Base-by-base conservation (phyloP, 2,888 invertebrate species). In the Apocheima hispidaria region DNA sequence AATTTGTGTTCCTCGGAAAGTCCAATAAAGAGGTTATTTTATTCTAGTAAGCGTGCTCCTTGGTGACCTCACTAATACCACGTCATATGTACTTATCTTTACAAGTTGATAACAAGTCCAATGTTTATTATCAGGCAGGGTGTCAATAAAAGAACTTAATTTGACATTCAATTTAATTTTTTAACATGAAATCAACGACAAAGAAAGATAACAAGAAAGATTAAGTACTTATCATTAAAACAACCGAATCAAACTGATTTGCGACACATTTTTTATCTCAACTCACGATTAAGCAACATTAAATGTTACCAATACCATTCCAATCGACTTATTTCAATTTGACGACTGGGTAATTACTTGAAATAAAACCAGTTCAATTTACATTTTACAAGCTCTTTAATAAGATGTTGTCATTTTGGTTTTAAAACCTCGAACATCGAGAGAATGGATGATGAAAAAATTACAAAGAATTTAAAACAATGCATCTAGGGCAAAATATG, bases 331-430 rank as follows among this genome's bases (percentile, higher is more conserved):
- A 33, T 49, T 43, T 49, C 30, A 57, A 23, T 46, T 43, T 12
- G 43, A 61, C n/a, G n/a, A n/a, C n/a, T 41, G 53, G 54, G 54
- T 66, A 64, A 68, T 68, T 66, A 60, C 61, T 57, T 44, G 48
- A 62, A 63, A 58, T 59, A 50, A 68, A 60, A 68, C 61, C 61
- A 52, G 66, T 60, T 60, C 49, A 30, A 63, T 63, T 66, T 56
- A 57, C 56, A 68, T 66, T 51, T 52, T 52, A 51, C 23, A 40
- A 48, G 69, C 62, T 63, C 56, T 64, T 55, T 38, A 16, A 20
- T 35, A 67, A 66, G 66, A 77, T 81, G 84, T 83, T 84, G 84
- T 83, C 84, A 88, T 85, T 84, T 80, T 61, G 54, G 63, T 74
- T 36, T 87, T 81, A n/a, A 23, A 86, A 83, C 67, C 84, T 70